These are phyloP conservation scores for Operophtera brumata DNA, from an alignment of 2,888 invertebrate species.

Conservation along the genomic window DNA sequence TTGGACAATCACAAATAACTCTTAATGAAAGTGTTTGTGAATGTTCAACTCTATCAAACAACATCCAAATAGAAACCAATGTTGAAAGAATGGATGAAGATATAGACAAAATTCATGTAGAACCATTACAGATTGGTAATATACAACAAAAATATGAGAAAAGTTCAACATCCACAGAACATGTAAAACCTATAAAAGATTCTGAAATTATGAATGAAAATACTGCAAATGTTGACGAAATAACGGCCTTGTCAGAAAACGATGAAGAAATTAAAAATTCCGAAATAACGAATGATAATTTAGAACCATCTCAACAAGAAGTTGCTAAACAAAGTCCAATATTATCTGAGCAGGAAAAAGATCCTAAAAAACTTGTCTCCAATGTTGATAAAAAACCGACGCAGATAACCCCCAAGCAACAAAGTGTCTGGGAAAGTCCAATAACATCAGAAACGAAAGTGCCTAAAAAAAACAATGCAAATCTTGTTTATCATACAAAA, in stretches of 20 bases:
- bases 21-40: neutral
- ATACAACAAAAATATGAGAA: neutral
- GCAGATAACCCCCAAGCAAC: neutral
- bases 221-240: no score
- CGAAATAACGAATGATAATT: neutral
- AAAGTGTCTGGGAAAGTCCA: constrained; percentile 1
- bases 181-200: no score
- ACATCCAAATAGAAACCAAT: neutral
- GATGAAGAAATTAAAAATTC: neutral
- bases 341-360: no score
- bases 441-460: neutral
- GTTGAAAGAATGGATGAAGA: neutral
- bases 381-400: neutral
- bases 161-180: neutral
- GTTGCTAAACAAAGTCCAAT: no score
- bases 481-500: neutral
- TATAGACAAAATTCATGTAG: neutral
- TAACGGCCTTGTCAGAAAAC: neutral
- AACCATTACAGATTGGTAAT: neutral
- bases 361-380: neutral
- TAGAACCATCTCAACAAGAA: no score
- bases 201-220: no score
- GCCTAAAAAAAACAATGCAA: neutral
- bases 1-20: no score
- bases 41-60: neutral